A percentile compares a stretch with the other conserved stretches of the same genome.
phyloP scores from a whole-genome alignment of 2,888 invertebrate species.

The Hemithea aestivaria region DNA sequence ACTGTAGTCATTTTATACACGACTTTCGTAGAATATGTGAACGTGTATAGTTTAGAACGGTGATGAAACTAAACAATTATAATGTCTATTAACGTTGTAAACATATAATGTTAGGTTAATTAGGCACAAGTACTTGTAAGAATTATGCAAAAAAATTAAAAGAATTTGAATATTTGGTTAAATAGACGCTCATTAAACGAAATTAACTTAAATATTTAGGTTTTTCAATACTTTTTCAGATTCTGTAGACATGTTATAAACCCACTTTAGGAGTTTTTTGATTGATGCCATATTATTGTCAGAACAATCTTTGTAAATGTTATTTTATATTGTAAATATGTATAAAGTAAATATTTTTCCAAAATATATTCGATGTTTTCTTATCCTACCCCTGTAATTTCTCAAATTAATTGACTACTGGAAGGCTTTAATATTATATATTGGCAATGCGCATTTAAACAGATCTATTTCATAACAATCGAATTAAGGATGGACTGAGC shows the following conservation, averaged over 20 bases:
- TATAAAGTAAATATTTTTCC: conserved; percentile 72
- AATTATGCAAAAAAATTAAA: conserved; percentile 18
- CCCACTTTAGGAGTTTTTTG: conserved; percentile 5
- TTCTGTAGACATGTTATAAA: conserved; percentile 8
- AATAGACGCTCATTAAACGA: conserved; percentile 12
- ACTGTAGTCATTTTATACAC: conserved; percentile 48
- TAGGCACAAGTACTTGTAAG: conserved; percentile 22
- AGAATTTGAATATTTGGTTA: conserved; percentile 3
- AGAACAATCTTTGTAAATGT: conserved; percentile 8
- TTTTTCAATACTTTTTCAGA: conserved; percentile 10
- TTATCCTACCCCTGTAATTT: too few relatives aligned
- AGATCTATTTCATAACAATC: too few relatives aligned
- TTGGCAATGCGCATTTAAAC: too few relatives aligned
- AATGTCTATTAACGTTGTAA: conserved; percentile 15
- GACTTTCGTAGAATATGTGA: conserved; percentile 38
- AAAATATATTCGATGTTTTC: conserved; percentile 37
- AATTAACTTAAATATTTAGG: conserved; percentile 13
- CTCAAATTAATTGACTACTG: too few relatives aligned
- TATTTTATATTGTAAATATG: conserved; percentile 55
- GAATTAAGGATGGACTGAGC: too few relatives aligned
- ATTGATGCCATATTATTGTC: conserved; percentile 5
- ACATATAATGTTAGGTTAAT: conserved; percentile 12
- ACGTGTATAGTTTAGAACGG: conserved; percentile 36
- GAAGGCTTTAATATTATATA: too few relatives aligned
- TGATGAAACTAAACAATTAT: conserved; percentile 27